phyloP scores from a whole-genome alignment of 35 echinoderm and acorn worm genomes.

The Ophiothrix spiculata region DNA sequence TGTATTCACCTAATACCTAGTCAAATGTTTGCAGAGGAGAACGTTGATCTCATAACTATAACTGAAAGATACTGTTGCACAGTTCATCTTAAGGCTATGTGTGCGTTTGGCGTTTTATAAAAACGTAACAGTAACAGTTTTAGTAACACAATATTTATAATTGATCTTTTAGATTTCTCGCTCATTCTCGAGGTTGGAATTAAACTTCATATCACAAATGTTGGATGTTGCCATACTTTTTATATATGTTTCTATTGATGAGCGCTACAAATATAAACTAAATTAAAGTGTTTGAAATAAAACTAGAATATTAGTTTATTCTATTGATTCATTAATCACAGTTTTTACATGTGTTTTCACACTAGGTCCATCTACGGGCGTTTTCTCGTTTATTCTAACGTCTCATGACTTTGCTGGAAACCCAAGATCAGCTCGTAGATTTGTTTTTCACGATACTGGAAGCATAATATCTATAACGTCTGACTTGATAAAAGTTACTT shows the following conservation, averaged over 20 bases:
- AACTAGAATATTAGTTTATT: background rate
- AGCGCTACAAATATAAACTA: background rate
- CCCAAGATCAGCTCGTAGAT: background rate
- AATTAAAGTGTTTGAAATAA: background rate
- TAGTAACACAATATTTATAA: too few species aligned
- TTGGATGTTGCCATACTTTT: background rate
- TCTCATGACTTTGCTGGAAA: constrained; percentile 14
- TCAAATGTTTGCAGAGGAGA: background rate
- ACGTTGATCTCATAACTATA: too few species aligned
- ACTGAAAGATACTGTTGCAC: background rate
- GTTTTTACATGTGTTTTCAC: background rate
- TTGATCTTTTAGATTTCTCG: too few species aligned
- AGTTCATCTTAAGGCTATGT: background rate
- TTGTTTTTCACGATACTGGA: constrained; percentile 11
- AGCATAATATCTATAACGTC: background rate
- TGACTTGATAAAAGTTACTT: background rate
- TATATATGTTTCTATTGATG: background rate
- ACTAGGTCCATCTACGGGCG: background rate
- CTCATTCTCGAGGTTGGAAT: too few species aligned
- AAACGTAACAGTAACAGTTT: too few species aligned
- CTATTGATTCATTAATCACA: background rate
- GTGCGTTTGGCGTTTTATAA: background rate
- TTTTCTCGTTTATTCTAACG: constrained; percentile 9
- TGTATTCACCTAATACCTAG: background rate
- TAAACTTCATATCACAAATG: background rate